phyloP scores from a whole-genome alignment of 2,797 vertebrate species.

The Zenarchopterus dispar region DNA sequence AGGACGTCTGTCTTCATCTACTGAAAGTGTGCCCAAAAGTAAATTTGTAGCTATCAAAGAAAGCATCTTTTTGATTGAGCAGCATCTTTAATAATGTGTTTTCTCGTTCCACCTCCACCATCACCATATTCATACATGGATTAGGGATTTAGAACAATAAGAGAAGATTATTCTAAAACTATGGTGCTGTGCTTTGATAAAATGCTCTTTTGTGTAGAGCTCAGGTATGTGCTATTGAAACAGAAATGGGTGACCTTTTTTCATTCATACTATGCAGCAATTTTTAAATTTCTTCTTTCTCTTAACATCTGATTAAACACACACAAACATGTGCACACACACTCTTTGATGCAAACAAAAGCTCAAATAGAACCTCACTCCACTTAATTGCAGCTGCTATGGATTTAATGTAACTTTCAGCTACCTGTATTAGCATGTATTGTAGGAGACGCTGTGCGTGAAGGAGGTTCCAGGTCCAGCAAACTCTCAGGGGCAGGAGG shows the following conservation, averaged over 20 bases:
- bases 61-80: constrained; percentile 4
- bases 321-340: too few species aligned
- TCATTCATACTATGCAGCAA: too few species aligned
- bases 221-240: too few species aligned
- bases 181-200: too few species aligned
- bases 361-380: too few species aligned
- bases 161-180: neutral
- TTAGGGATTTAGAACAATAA: neutral
- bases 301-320: neutral
- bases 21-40: too few species aligned
- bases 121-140: constrained; percentile 25
- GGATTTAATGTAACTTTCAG: constrained; percentile 8
- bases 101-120: constrained; percentile 60
- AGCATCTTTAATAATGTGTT: constrained; percentile 36
- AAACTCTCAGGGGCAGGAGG: constrained; percentile 84
- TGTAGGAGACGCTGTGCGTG: constrained; percentile 72
- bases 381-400: neutral
- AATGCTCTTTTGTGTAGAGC: too few species aligned
- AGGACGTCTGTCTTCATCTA: too few species aligned
- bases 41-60: neutral
- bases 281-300: neutral
- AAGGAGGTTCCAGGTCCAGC: constrained; percentile 76
- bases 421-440: constrained; percentile 80
- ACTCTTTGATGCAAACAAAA: too few species aligned
- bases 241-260: too few species aligned